These are phyloP conservation scores for Champsocephalus esox DNA, from an alignment of 2,797 vertebrate species.

Conservation along the genomic window DNA sequence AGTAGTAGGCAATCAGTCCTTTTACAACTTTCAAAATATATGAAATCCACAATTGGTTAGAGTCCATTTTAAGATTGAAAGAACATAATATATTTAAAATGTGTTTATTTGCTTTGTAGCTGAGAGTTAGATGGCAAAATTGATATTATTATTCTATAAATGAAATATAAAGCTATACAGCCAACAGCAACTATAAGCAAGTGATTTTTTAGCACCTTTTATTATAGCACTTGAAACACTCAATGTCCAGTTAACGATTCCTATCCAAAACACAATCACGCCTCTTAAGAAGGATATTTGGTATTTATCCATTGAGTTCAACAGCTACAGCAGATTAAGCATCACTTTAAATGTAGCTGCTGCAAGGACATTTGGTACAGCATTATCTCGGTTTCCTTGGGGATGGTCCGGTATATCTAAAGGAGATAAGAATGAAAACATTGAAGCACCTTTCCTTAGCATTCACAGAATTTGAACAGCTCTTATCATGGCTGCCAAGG, in stretches of 20 bases:
- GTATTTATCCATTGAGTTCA: no score
- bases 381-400: background rate
- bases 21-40: background rate
- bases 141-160: background rate
- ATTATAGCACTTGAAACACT: no score
- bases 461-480: background rate
- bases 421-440: background rate
- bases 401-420: background rate
- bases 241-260: no score
- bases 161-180: constrained; percentile 9
- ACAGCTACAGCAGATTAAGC: no score
- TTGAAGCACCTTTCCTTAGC: background rate
- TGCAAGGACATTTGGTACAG: background rate
- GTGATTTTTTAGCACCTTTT: no score
- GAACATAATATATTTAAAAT: constrained; percentile 7
- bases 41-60: background rate
- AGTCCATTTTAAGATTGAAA: background rate
- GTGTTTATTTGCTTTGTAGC: constrained; percentile 12
- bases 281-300: no score
- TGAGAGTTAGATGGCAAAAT: background rate
- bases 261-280: no score
- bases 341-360: no score
- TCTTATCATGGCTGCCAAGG: background rate
- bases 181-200: background rate
- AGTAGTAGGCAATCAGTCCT: background rate